Evolutionary conservation across 2,113 vertebrate genomes (phyloP).

Genomic region (Urocynchramus pylzowi): DNA sequence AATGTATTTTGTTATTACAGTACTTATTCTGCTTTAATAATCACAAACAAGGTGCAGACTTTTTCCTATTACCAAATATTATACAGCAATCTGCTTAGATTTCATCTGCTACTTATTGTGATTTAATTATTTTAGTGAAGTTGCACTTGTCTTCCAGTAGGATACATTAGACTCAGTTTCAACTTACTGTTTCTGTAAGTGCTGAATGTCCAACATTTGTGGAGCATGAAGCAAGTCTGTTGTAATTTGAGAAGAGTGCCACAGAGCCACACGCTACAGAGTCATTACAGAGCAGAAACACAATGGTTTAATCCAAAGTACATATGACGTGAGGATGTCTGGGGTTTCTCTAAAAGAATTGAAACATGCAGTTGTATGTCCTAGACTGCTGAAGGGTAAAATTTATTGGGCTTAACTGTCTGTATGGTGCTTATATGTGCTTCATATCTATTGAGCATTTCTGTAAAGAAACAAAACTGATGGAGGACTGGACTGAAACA

Average conservation of each 20-base stretch:
- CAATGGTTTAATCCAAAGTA: background rate
- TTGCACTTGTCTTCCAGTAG: background rate
- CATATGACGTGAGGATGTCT: fast-evolving
- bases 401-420: background rate
- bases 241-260: background rate
- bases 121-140: background rate
- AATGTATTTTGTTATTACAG: background rate
- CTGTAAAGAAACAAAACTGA: background rate
- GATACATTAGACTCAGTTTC: background rate
- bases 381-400: background rate
- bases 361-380: background rate
- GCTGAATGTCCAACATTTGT: background rate
- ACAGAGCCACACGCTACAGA: background rate
- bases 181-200: background rate
- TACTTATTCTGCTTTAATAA: background rate
- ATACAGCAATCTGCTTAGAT: background rate
- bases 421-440: background rate
- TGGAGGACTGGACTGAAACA: background rate
- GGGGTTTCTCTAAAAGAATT: background rate
- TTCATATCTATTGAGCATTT: background rate
- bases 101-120: background rate
- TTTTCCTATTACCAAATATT: background rate
- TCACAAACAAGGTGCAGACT: background rate
- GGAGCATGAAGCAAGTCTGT: background rate
- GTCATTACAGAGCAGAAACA: background rate